A percentile compares a stretch with the other conserved stretches of the same genome.
Evolutionary conservation across 2,113 vertebrate species (phyloP).

Genomic region (Clarias magur): DNA sequence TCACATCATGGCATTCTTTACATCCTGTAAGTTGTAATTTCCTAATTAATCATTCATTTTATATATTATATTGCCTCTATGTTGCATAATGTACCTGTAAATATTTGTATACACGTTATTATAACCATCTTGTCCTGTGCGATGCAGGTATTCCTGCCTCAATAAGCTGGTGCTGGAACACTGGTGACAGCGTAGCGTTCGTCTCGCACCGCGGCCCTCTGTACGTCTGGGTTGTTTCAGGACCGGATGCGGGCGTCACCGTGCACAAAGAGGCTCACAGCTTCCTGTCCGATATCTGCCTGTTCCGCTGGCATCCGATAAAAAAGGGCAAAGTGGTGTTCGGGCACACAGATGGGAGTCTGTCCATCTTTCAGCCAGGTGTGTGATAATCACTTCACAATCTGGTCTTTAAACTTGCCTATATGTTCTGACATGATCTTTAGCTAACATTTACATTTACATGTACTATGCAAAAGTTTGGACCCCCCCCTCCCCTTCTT

Average conservation of each 20-base stretch:
- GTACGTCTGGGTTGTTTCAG: conserved; percentile 87
- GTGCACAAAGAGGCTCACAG: conserved; percentile 92
- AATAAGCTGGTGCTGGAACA: conserved; percentile 94
- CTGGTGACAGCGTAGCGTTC: conserved; percentile 82
- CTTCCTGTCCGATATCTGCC: conserved; percentile 90
- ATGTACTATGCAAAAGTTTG: background rate
- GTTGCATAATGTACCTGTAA: background rate
- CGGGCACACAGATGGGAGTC: conserved; percentile 92
- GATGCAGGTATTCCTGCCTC: conserved; percentile 83
- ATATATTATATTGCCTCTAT: background rate
- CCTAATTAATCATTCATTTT: background rate
- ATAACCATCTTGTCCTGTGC: background rate
- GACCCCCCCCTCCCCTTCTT: no score
- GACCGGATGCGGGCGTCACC: conserved; percentile 80
- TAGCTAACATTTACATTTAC: background rate
- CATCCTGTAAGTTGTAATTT: background rate
- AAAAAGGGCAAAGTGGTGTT: conserved; percentile 92
- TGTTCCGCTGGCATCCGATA: conserved; percentile 91
- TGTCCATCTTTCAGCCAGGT: conserved; percentile 96
- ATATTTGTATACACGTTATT: no score
- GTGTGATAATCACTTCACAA: conserved; percentile 18
- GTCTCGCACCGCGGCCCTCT: conserved; percentile 89
- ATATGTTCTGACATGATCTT: background rate
- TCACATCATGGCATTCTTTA: background rate
- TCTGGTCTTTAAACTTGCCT: background rate